phyloP scores from a whole-genome alignment of 2,888 invertebrate species.

The Fragum sueziense region DNA sequence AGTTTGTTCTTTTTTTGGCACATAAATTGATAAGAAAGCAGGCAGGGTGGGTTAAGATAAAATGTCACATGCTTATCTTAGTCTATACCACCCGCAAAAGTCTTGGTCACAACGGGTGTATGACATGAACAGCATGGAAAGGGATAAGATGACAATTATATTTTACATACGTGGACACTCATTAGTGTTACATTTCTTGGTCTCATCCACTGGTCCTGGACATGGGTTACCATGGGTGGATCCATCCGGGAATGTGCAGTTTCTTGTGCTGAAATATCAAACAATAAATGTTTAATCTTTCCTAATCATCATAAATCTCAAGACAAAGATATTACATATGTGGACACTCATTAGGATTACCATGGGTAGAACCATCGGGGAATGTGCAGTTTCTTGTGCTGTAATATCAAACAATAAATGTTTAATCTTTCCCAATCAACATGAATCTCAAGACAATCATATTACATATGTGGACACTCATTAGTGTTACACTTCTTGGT shows the following conservation, averaged over 20 bases:
- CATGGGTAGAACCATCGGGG: slow-evolving; percentile 43
- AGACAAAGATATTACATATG: not conserved
- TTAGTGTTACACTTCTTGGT: slow-evolving; percentile 16
- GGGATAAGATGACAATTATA: too few relatives aligned
- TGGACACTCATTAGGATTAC: slow-evolving; percentile 7
- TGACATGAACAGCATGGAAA: too few relatives aligned
- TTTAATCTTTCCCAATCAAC: not conserved
- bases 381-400: too few relatives aligned
- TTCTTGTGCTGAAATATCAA: not conserved
- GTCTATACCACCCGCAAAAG: too few relatives aligned
- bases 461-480: not conserved
- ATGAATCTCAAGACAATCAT: not conserved
- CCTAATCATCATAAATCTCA: not conserved
- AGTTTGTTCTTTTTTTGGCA: too few relatives aligned
- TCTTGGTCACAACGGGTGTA: too few relatives aligned
- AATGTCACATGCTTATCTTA: too few relatives aligned
- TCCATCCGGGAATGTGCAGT: slow-evolving; percentile 42
- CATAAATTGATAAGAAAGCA: too few relatives aligned
- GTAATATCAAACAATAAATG: not conserved
- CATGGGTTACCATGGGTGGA: slow-evolving; percentile 42
- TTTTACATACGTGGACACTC: slow-evolving; percentile 46
- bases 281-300: too few relatives aligned
- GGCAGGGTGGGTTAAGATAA: too few relatives aligned
- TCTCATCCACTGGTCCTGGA: slow-evolving; percentile 28
- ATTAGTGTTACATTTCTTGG: slow-evolving; percentile 41